Evolutionary conservation across 2,113 vertebrate genomes (phyloP), one percentile per base, ranked within the genome.

Genomic region (Centropus bengalensis): DNA sequence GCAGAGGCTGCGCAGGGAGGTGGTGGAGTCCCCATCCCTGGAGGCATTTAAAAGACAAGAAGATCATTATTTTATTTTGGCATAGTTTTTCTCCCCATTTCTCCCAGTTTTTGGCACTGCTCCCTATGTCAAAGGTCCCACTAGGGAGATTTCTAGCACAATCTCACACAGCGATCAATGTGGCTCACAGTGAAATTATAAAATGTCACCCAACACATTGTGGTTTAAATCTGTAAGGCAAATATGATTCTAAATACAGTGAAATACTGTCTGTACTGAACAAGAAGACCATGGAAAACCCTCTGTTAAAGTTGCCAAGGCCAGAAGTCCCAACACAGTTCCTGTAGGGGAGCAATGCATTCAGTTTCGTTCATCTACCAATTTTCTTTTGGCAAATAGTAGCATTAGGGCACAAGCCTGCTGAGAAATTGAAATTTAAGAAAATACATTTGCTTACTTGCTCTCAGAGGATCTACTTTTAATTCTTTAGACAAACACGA

Each of bases 401-500:
- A 76, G 8, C 45, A 33, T 4, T 4, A 5, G 60, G 30, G 8
- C 10, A 66, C 2, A 15, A 38, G 23, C 22, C 58, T 60, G 38
- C 4, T 47, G 55, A 74, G 42, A 75, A 60, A 30, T 0, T 0
- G 63, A 40, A 27, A 36, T 4, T 8, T 15, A 62, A 74, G 12
- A 42, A 60, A 55, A 74, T 11, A 5, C 9, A 26, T 9, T 45
- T 44, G 42, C 97, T 96, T 92, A 98, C 98, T 92, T 69, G 75
- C 82, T 56, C 8, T 5, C 18, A 78, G 81, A 33, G 87, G 81
- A 32, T 96, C 47, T 27, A 98, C n/a, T 58, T 18, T 19, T 45
- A 91, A 36, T 47, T 97, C 98, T 14, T 82, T 10, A 67, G 97
- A 98, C 54, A 97, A 82, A 26, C 96, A 95, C 12, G 97, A 96